phyloP scores from a whole-genome alignment of 2,797 vertebrate species.

The Apogon talboti region DNA sequence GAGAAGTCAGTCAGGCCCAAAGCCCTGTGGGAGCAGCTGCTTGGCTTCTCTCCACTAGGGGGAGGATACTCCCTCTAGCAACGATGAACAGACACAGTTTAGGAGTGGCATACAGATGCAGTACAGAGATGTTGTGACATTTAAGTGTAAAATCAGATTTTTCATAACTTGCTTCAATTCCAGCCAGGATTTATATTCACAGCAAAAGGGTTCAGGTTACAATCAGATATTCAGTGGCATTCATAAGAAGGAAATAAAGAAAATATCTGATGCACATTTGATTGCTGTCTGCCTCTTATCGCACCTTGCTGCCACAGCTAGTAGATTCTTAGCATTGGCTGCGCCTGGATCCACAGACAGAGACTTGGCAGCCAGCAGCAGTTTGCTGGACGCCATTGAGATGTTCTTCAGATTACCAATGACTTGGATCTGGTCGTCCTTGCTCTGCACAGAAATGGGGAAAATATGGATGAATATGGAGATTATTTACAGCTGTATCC shows the following conservation, averaged over 20 bases:
- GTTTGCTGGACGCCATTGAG: conserved; percentile 99
- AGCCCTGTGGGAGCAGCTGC: conserved; percentile 76
- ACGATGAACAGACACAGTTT: conserved; percentile 41
- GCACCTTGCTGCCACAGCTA: conserved; percentile 97
- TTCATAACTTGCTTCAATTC: conserved; percentile 15
- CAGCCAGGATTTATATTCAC: conserved; percentile 18
- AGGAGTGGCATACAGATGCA: conserved; percentile 48
- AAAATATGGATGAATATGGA: conserved; percentile 19
- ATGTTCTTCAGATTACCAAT: conserved; percentile 99
- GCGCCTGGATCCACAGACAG: conserved; percentile 97
- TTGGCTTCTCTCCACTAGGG: conserved; percentile 66
- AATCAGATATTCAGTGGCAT: conserved; percentile 7
- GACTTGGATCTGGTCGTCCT: conserved; percentile 98
- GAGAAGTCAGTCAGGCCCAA: conserved; percentile 82
- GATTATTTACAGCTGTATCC: neutral
- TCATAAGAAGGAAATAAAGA: conserved; percentile 4
- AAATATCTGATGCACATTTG: conserved; percentile 24
- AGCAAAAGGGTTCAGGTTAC: neutral
- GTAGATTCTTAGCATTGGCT: conserved; percentile 98
- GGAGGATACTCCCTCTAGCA: conserved; percentile 60
- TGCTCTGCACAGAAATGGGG: conserved; percentile 82
- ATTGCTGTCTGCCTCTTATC: conserved; percentile 32
- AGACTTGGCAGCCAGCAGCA: conserved; percentile 96
- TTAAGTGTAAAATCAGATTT: conserved; percentile 13
- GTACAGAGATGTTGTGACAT: conserved; percentile 25